These are phyloP conservation scores for Andinoacara biseriatus DNA, from an alignment of 2,113 vertebrate species.

Conservation along the genomic window DNA sequence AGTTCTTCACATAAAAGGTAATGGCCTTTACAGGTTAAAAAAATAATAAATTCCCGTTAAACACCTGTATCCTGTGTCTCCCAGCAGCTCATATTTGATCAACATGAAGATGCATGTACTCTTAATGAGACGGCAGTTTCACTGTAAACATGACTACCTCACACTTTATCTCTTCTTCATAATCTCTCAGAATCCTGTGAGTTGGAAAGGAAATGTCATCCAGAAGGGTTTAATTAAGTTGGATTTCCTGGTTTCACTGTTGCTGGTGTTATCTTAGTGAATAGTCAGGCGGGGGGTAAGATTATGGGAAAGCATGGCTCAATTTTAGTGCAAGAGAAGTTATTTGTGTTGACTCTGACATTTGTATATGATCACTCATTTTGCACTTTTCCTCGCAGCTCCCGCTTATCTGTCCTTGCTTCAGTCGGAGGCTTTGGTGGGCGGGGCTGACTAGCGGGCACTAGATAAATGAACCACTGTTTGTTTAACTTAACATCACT, in stretches of 20 bases:
- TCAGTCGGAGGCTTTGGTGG: not conserved
- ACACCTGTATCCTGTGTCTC: not conserved
- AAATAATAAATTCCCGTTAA: not conserved
- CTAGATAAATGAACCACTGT: not conserved
- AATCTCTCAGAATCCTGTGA: not conserved
- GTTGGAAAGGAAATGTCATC: conserved; percentile 16
- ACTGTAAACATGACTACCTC: not conserved
- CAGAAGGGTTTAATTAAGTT: conserved; percentile 22
- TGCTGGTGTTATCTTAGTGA: conserved; percentile 12
- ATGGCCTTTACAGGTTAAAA: accelerated
- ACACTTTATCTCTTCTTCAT: conserved; percentile 23
- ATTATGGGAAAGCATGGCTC: not conserved
- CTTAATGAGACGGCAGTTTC: not conserved
- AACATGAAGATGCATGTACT: not conserved
- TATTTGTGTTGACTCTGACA: conserved; percentile 30
- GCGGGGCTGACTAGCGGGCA: not conserved
- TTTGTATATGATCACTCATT: conserved; percentile 17
- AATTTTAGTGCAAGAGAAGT: not conserved
- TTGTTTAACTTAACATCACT: conserved; percentile 23
- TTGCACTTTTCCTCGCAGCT: not conserved
- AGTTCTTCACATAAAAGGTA: not conserved
- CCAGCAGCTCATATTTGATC: not conserved
- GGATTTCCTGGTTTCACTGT: conserved; percentile 16
- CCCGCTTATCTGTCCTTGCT: not conserved
- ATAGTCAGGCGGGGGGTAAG: not conserved